phyloP scores from a whole-genome alignment of 2,113 vertebrate genomes.

The Dendropsophus ebraccatus region DNA sequence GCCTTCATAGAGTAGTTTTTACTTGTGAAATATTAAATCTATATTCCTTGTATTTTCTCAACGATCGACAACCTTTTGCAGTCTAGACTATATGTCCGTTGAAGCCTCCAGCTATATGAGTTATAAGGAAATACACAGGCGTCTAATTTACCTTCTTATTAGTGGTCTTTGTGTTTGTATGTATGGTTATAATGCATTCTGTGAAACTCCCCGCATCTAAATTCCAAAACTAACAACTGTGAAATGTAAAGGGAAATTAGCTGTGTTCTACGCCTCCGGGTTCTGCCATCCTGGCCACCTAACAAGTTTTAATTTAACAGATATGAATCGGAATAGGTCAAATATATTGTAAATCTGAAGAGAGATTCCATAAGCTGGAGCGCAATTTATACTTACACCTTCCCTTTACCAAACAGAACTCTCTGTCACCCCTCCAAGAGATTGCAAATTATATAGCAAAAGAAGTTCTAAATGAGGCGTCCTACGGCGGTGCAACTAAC shows the following conservation, averaged over 20 bases:
- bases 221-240: conserved; percentile 16
- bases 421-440: background rate
- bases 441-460: background rate
- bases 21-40: no score
- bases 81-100: background rate
- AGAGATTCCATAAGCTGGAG: background rate
- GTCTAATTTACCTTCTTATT: background rate
- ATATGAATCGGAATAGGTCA: conserved; percentile 31
- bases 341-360: conserved; percentile 41
- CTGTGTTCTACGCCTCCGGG: background rate
- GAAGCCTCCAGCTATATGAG: background rate
- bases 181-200: background rate
- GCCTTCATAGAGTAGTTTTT: background rate
- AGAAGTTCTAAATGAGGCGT: background rate
- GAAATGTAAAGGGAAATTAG: conserved; percentile 5
- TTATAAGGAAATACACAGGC: background rate
- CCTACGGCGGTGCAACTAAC: no score
- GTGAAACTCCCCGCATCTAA: background rate
- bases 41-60: background rate
- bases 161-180: background rate
- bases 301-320: conserved; percentile 43
- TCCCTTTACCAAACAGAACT: background rate
- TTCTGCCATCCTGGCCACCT: conserved; percentile 6
- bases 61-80: background rate
- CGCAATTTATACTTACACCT: background rate